Percentiles rank a stretch among this genome's conserved stretches.
phyloP scores from a whole-genome alignment of 2,113 vertebrate genomes.

The Tretioscincus oriximinensis region DNA sequence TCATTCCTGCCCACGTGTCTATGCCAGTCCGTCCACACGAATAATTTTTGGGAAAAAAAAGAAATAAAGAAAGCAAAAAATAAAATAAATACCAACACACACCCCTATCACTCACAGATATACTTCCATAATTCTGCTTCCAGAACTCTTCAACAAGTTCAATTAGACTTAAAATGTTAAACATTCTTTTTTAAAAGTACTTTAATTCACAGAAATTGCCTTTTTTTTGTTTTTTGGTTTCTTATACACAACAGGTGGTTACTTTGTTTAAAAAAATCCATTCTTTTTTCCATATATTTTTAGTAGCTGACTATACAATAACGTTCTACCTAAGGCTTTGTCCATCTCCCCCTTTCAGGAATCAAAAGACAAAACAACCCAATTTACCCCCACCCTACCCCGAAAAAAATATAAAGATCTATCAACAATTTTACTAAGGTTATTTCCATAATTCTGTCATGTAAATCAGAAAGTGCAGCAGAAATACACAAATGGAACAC shows the following conservation, averaged over 20 bases:
- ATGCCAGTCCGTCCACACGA: conserved; percentile 29
- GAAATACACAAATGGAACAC: conserved; percentile 63
- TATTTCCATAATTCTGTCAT: conserved; percentile 63
- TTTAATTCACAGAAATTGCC: conserved; percentile 76
- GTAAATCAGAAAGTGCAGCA: conserved; percentile 69
- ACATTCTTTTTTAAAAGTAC: conserved; percentile 76
- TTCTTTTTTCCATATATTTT: conserved; percentile 70
- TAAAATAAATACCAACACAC: no score
- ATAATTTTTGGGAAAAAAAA: conserved; percentile 49
- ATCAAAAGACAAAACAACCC: conserved; percentile 55
- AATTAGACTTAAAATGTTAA: conserved; percentile 68
- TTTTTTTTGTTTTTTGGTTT: conserved; percentile 45
- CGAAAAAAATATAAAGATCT: conserved; percentile 67
- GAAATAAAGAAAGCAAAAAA: conserved; percentile 4
- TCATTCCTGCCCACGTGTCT: fast-evolving
- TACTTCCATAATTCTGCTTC: conserved; percentile 42
- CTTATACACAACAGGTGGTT: conserved; percentile 75
- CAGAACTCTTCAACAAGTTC: conserved; percentile 64
- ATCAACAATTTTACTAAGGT: conserved; percentile 67
- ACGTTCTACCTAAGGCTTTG: conserved; percentile 67
- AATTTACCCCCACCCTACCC: background rate
- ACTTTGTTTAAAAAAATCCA: conserved; percentile 68
- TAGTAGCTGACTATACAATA: conserved; percentile 74
- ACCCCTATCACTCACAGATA: conserved; percentile 42
- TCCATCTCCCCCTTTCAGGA: conserved; percentile 62